phyloP scores from a whole-genome alignment of 2,797 vertebrate species.

The Natrix natrix region DNA sequence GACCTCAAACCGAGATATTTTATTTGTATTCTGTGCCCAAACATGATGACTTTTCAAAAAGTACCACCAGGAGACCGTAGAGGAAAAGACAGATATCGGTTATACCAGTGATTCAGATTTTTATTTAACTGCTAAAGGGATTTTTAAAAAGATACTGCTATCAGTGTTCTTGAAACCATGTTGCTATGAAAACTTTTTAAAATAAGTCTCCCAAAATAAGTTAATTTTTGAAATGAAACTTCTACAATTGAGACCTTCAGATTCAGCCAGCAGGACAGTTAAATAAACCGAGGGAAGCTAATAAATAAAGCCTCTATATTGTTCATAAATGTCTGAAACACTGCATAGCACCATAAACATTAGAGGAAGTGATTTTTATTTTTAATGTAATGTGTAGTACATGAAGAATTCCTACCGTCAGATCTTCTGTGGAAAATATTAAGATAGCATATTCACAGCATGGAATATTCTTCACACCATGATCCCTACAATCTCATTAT shows the following conservation, averaged over 20 bases:
- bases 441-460: conserved; percentile 37
- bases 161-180: conserved; percentile 19
- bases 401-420: conserved; percentile 36
- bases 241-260: not conserved
- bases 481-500: conserved; percentile 43
- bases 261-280: conserved; percentile 1
- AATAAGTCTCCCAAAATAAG: not conserved
- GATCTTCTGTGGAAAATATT: conserved; percentile 42
- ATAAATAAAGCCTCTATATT: conserved; percentile 20
- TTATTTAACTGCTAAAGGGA: conserved; percentile 46
- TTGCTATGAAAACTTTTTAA: not conserved
- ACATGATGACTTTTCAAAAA: not conserved
- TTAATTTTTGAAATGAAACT: not conserved
- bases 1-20: not conserved
- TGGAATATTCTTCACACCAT: conserved; percentile 31
- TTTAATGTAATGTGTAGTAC: conserved; percentile 25
- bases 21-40: not conserved
- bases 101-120: conserved; percentile 35
- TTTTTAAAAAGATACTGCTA: not conserved
- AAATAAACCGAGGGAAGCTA: conserved; percentile 32
- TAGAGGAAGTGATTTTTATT: conserved; percentile 8
- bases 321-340: conserved; percentile 26
- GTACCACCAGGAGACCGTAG: conserved; percentile 20
- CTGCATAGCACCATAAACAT: conserved; percentile 1
- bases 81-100: conserved; percentile 26